Conservation (phyloP, 1,140 invertebrate species). For the Metopolophium dirhodum region DNA sequence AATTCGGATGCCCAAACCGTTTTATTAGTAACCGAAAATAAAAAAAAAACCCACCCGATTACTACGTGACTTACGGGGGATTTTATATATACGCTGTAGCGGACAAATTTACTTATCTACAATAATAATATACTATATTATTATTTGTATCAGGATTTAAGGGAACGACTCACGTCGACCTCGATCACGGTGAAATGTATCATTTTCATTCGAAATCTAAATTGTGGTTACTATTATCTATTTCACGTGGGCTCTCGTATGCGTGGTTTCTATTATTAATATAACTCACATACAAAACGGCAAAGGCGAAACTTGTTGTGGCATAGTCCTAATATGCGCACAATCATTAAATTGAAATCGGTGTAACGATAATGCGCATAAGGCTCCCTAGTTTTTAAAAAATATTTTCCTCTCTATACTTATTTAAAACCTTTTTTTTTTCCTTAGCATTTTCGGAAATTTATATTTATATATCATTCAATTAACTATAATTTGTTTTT, state of each 20-base stretch:
- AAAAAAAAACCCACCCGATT: background rate
- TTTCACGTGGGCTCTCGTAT: background rate
- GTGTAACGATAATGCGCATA: background rate
- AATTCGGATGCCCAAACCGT: background rate
- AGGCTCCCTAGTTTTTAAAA: background rate
- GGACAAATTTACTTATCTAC: slow-evolving; percentile 15
- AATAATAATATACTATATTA: slow-evolving; percentile 7
- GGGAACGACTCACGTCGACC: background rate
- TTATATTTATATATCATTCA: slow-evolving; percentile 15
- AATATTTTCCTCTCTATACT: background rate
- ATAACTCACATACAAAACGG: background rate
- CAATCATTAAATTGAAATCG: background rate
- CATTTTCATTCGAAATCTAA: slow-evolving; percentile 9
- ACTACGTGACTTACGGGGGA: background rate
- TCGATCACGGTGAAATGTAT: background rate
- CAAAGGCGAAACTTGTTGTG: background rate
- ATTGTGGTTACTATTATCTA: slow-evolving; percentile 10
- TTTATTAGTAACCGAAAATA: slow-evolving; percentile 12
- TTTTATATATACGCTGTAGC: background rate
- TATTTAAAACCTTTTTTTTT: slow-evolving; percentile 1
- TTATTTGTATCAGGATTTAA: slow-evolving; percentile 12
- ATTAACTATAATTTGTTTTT: background rate
- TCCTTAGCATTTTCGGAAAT: background rate
- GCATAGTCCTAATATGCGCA: background rate
- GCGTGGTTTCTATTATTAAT: background rate